Evolutionary conservation across 2,113 vertebrate species (phyloP).

Genomic region (Varanus komodoensis): DNA sequence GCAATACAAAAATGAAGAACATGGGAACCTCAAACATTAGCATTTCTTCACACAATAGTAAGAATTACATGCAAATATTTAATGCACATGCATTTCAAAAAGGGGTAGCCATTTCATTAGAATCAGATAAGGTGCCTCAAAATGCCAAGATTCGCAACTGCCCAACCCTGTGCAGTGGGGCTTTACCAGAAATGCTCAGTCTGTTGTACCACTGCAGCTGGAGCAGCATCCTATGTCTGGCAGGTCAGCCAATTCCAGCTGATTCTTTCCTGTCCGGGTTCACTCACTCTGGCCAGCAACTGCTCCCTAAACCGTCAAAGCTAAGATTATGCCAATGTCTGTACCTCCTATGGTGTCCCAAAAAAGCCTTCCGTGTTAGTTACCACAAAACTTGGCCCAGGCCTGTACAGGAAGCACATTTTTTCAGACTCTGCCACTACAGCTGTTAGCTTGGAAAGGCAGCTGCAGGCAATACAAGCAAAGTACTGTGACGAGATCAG

Average conservation of each 20-base stretch:
- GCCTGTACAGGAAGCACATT: neutral
- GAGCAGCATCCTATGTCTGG: neutral
- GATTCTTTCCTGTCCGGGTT: neutral
- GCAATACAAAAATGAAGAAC: conserved; percentile 20
- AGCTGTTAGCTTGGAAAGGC: neutral
- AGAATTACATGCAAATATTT: neutral
- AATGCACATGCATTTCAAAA: neutral
- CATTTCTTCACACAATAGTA: neutral
- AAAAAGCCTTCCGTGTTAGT: neutral
- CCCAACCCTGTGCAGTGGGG: neutral
- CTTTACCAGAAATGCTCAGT: neutral
- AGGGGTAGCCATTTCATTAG: neutral
- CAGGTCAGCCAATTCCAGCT: neutral
- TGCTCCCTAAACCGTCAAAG: neutral
- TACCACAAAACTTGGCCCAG: neutral
- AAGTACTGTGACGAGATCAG: neutral
- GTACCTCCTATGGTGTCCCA: neutral
- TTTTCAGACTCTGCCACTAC: neutral
- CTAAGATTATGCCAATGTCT: neutral
- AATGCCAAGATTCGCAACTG: neutral
- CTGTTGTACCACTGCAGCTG: neutral
- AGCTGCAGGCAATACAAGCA: neutral
- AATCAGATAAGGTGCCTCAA: neutral
- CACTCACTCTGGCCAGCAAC: neutral
- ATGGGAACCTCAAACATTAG: neutral